These are phyloP conservation scores for Trachelipus rathkii DNA, from an alignment of 1,140 invertebrate genomes.

Conservation along the genomic window DNA sequence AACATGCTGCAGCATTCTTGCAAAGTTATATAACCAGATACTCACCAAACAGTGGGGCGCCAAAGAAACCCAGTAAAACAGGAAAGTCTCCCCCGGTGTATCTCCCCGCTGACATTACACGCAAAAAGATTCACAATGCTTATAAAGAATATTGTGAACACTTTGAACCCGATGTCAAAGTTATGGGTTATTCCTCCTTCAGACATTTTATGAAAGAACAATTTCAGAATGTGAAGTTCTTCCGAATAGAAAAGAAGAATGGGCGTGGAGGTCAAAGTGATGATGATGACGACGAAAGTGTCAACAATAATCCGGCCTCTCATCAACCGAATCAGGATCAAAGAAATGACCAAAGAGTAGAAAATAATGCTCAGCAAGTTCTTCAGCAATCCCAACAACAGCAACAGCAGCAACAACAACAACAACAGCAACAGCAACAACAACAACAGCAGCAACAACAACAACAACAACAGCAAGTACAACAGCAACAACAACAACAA, in stretches of 20 bases:
- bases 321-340: conserved; percentile 24
- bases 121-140: conserved; percentile 67
- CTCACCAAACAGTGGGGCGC: conserved; percentile 46
- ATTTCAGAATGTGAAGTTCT: conserved; percentile 71
- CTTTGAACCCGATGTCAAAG: conserved; percentile 51
- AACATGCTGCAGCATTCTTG: conserved; percentile 68
- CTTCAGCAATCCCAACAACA: not conserved
- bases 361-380: not conserved
- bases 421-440: conserved; percentile 55
- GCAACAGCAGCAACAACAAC: conserved; percentile 50
- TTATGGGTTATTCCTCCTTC: conserved; percentile 75
- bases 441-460: conserved; percentile 46
- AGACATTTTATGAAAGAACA: conserved; percentile 73
- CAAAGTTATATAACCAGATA: conserved; percentile 64
- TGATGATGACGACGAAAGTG: conserved; percentile 43
- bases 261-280: conserved; percentile 34
- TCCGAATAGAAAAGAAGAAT: conserved; percentile 47
- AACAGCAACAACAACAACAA: conserved; percentile 35
- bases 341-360: not conserved
- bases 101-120: conserved; percentile 63
- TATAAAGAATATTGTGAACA: conserved; percentile 66
- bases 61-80: conserved; percentile 48
- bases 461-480: conserved; percentile 32
- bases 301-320: conserved; percentile 29
- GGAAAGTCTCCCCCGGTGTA: conserved; percentile 58